These are phyloP conservation scores for Pristionchus fissidentatus DNA, from an alignment of 2,888 invertebrate species.

Conservation along the genomic window DNA sequence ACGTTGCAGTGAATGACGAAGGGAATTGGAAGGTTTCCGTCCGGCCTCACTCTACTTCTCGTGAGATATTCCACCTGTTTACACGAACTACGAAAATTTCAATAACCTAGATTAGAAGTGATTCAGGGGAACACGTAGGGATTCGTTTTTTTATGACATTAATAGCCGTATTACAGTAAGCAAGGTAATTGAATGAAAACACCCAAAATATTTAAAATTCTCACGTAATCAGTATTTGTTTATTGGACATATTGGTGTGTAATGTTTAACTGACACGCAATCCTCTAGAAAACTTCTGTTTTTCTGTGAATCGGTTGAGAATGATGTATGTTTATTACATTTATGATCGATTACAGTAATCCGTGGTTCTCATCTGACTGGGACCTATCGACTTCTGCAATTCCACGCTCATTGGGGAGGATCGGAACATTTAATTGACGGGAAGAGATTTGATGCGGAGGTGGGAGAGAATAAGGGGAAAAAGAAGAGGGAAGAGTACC, in stretches of 20 bases:
- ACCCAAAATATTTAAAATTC: no score
- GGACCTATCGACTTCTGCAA: constrained; percentile 50
- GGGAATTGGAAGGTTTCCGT: constrained; percentile 32
- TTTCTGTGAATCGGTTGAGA: not conserved
- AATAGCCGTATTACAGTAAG: not conserved
- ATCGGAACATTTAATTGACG: constrained; percentile 53
- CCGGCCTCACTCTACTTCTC: not conserved
- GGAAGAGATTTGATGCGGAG: constrained; percentile 42
- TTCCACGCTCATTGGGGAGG: constrained; percentile 59
- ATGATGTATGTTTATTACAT: not conserved
- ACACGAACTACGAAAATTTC: not conserved
- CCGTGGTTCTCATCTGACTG: constrained; percentile 48
- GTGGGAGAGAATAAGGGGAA: not conserved
- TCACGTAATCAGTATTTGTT: no score
- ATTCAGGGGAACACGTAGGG: not conserved
- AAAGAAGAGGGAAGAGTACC: not conserved
- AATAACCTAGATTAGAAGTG: not conserved
- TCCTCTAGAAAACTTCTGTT: no score
- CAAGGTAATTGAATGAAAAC: not conserved
- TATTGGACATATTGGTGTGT: no score
- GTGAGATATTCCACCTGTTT: not conserved
- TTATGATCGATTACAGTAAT: constrained; percentile 22
- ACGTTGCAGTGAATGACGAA: constrained; percentile 10
- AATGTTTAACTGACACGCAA: no score
- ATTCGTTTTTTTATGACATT: not conserved